Conservation (phyloP, 2,888 invertebrate species). For the Agrochola lychnidis region DNA sequence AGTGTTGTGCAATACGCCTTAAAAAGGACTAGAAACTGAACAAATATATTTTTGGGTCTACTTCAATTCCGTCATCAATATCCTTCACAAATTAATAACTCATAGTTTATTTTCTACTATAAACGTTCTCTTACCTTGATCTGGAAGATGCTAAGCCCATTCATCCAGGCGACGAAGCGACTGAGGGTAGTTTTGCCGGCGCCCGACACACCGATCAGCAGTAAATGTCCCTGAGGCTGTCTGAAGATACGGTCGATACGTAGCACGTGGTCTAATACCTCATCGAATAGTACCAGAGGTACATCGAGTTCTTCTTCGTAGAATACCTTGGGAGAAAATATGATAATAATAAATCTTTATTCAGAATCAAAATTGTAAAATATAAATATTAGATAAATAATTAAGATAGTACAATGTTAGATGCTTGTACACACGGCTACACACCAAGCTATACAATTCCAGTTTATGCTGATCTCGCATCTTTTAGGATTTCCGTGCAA, state of each 20-base stretch:
- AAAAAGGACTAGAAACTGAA: background rate
- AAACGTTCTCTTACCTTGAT: constrained; percentile 93
- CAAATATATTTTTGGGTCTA: background rate
- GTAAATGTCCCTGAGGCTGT: constrained; percentile 99
- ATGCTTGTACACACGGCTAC: too few species aligned
- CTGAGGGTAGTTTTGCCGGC: constrained; percentile 99
- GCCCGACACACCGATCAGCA: constrained; percentile 99
- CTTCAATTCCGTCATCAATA: background rate
- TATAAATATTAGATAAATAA: background rate
- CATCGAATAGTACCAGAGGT: constrained; percentile 99
- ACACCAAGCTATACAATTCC: too few species aligned
- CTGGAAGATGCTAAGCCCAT: constrained; percentile 99
- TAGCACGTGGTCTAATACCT: constrained; percentile 99
- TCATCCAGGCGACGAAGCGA: constrained; percentile 99
- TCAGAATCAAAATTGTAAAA: background rate
- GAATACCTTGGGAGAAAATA: constrained; percentile 92
- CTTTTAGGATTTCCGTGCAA: too few species aligned
- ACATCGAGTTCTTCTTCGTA: constrained; percentile 99
- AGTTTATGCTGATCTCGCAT: too few species aligned
- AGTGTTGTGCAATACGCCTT: too few species aligned
- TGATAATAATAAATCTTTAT: background rate
- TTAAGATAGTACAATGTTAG: background rate
- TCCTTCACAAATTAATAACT: background rate
- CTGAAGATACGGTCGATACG: constrained; percentile 99
- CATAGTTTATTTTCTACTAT: background rate